These are phyloP conservation scores for Cheilosia vernalis DNA, from an alignment of 2,888 invertebrate genomes.

Conservation along the genomic window DNA sequence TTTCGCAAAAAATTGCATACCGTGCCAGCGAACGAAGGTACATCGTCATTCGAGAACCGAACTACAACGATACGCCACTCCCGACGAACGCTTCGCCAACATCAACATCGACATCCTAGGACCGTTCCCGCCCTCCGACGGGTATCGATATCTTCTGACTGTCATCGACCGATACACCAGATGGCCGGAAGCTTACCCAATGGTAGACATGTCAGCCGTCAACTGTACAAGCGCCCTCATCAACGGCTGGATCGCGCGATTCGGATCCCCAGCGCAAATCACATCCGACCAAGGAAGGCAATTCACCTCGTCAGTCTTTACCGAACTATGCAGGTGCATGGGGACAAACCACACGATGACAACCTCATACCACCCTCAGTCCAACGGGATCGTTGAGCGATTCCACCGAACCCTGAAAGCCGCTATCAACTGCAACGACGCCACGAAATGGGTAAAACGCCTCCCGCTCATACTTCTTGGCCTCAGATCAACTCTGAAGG, in stretches of 20 bases:
- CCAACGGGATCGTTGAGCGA: slow-evolving; percentile 5
- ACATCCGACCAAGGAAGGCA: neutral
- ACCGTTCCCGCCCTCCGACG: neutral
- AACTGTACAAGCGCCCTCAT: no score
- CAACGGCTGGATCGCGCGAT: neutral
- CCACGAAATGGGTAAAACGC: neutral
- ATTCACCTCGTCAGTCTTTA: no score
- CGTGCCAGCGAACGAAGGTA: no score
- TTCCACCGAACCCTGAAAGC: no score
- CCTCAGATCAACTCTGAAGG: neutral
- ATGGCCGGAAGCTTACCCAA: no score
- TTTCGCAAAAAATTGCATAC: no score
- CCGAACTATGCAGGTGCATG: neutral
- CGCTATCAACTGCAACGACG: no score
- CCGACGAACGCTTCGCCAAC: no score
- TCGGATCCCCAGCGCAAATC: neutral
- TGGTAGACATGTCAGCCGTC: no score
- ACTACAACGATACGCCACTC: no score
- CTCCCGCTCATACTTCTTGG: neutral
- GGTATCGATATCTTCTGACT: neutral
- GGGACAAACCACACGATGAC: neutral
- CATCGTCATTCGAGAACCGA: no score
- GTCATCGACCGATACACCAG: neutral
- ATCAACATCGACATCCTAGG: neutral
- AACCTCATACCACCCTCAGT: neutral